Percentiles rank a stretch among this genome's conserved stretches.
phyloP scores from a whole-genome alignment of 92 coral and sea anemone genomes.

The Umimayanthus chanpuru region DNA sequence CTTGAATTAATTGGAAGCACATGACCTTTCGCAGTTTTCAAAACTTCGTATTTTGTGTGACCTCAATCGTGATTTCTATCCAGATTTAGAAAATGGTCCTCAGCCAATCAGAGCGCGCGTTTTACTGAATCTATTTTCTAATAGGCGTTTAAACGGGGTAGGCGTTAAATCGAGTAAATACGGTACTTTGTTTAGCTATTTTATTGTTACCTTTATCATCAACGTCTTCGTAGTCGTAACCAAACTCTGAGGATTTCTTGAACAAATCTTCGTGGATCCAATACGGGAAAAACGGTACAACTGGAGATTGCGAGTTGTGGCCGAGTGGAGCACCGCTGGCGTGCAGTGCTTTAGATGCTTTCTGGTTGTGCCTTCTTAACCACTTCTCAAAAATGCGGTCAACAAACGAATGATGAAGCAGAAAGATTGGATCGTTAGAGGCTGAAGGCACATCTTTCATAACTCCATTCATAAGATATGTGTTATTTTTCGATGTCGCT shows the following conservation, averaged over 20 bases:
- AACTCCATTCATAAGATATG: neutral
- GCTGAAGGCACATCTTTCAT: constrained; percentile 50
- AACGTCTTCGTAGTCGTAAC: constrained; percentile 59
- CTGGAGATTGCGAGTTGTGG: constrained; percentile 50
- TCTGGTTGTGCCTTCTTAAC: constrained; percentile 46
- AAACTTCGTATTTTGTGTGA: too few species aligned
- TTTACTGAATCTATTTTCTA: too few species aligned
- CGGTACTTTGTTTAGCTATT: neutral
- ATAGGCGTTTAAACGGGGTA: too few species aligned
- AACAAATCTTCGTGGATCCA: constrained; percentile 54
- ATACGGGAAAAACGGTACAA: constrained; percentile 59
- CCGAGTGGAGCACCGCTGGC: constrained; percentile 58
- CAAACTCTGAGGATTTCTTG: constrained; percentile 50
- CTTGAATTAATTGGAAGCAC: too few species aligned
- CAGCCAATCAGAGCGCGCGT: too few species aligned
- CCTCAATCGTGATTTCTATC: too few species aligned
- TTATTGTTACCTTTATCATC: constrained; percentile 51
- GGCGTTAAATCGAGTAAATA: too few species aligned
- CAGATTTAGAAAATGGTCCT: too few species aligned
- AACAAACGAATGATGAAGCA: constrained; percentile 57
- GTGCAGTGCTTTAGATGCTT: constrained; percentile 19
- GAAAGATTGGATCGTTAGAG: constrained; percentile 63
- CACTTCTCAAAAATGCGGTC: constrained; percentile 62
- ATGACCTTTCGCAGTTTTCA: too few species aligned
- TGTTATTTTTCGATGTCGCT: neutral